phyloP scores from a whole-genome alignment of 2,797 vertebrate species.

The Hemibagrus guttatus region DNA sequence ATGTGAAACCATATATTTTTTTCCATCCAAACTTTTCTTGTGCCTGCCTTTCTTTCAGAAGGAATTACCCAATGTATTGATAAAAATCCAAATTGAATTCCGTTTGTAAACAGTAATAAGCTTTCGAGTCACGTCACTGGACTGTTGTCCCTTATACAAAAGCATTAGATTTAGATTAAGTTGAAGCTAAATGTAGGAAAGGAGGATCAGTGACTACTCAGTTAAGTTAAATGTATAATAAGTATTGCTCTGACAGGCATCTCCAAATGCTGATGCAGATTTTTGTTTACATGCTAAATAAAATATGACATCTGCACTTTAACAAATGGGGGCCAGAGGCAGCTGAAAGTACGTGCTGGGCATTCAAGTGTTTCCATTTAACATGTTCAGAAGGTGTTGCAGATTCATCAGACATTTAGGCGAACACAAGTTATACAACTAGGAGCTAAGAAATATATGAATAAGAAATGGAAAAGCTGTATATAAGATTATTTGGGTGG shows the following conservation, averaged over 20 bases:
- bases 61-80: not conserved
- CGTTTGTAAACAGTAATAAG: not conserved
- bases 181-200: not conserved
- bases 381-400: not conserved
- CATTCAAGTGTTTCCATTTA: not conserved
- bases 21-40: not conserved
- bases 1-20: not conserved
- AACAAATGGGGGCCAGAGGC: not conserved
- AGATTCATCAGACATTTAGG: not conserved
- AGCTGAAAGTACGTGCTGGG: not conserved
- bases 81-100: not conserved
- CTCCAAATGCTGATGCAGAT: no score
- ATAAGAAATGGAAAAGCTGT: not conserved
- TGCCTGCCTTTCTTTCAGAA: not conserved
- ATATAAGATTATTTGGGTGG: not conserved
- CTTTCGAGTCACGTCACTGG: not conserved
- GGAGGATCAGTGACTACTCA: not conserved
- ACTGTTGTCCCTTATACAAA: not conserved
- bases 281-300: not conserved
- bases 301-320: not conserved
- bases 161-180: not conserved
- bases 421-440: no score
- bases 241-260: not conserved
- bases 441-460: not conserved
- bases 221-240: not conserved